Evolutionary conservation across 1,140 invertebrate species (phyloP).

Genomic region (Dolichoris vasculosae): DNA sequence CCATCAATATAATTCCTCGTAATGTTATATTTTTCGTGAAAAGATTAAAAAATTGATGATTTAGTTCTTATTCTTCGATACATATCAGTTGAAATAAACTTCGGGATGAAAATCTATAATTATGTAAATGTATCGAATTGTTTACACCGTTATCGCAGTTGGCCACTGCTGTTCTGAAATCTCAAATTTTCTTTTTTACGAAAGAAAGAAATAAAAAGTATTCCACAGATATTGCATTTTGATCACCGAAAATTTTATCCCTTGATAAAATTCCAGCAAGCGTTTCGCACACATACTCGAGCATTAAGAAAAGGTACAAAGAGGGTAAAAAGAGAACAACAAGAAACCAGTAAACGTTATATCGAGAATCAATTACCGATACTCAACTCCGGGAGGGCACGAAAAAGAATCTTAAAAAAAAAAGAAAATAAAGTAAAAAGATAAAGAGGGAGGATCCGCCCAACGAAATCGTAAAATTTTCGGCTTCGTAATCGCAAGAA

Average conservation of each 20-base stretch:
- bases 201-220: background rate
- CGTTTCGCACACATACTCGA: background rate
- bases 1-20: too few species aligned
- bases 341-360: background rate
- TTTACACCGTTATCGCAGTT: background rate
- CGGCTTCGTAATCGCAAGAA: background rate
- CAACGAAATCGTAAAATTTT: conserved; percentile 32
- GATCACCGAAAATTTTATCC: background rate
- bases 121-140: background rate
- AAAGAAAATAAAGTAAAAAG: background rate
- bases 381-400: background rate
- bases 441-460: background rate
- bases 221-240: too few species aligned
- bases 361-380: background rate
- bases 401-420: background rate
- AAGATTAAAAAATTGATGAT: background rate
- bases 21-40: background rate
- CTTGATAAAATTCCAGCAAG: background rate
- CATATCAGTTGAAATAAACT: background rate
- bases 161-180: background rate
- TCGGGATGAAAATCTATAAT: background rate
- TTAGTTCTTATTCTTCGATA: background rate
- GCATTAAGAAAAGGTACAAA: background rate
- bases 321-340: background rate
- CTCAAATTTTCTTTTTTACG: background rate